phyloP scores from a whole-genome alignment of 2,113 vertebrate species.

The Eidolon helvum region DNA sequence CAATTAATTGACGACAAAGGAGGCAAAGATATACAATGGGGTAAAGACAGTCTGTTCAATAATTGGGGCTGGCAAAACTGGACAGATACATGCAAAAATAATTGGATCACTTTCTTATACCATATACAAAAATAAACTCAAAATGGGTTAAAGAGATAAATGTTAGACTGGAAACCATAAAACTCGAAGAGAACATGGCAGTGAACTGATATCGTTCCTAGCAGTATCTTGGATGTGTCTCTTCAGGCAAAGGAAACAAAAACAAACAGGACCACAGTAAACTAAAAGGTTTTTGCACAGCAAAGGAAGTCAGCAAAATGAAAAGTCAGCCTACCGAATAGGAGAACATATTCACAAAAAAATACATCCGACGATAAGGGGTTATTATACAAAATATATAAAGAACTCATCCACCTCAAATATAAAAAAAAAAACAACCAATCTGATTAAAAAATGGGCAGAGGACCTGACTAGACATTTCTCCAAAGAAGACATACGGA shows the following conservation, averaged over 20 bases:
- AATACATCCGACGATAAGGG: too few species aligned
- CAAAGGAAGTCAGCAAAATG: too few species aligned
- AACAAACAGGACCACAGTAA: neutral
- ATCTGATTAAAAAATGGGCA: neutral
- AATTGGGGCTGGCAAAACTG: too few species aligned
- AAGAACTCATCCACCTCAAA: neutral
- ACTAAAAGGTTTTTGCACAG: neutral
- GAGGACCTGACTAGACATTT: neutral
- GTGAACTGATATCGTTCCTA: too few species aligned
- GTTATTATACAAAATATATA: neutral
- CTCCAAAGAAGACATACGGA: neutral
- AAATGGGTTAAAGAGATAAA: neutral
- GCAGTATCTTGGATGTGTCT: neutral
- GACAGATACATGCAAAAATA: neutral
- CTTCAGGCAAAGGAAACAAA: too few species aligned
- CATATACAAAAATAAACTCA: neutral
- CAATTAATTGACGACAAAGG: neutral
- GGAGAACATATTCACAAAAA: neutral
- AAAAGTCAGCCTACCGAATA: neutral
- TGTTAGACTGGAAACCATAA: neutral
- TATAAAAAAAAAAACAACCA: too few species aligned
- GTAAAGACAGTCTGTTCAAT: neutral
- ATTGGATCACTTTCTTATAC: neutral
- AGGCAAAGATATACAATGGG: neutral
- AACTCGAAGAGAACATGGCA: neutral